These are phyloP conservation scores for Panthera leo DNA, from an alignment of 2,113 vertebrate genomes.

Conservation along the genomic window DNA sequence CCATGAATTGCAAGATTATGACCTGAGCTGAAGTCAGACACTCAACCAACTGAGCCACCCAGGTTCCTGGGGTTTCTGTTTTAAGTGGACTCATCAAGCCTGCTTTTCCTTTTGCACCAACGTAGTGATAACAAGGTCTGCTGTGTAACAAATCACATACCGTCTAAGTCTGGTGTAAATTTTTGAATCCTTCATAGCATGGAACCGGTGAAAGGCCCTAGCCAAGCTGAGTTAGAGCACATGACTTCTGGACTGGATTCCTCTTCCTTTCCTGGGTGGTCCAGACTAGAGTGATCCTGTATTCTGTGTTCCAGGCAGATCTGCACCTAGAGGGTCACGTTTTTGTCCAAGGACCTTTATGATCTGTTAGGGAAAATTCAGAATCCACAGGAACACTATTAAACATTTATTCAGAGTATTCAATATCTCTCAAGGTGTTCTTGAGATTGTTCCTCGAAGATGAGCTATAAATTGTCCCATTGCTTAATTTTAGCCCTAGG, in stretches of 20 bases:
- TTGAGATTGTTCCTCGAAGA: background rate
- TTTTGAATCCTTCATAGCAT: accelerated
- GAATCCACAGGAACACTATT: background rate
- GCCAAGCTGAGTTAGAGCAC: background rate
- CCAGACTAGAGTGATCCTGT: background rate
- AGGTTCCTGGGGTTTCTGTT: background rate
- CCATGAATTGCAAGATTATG: too few species aligned
- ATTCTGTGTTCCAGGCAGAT: background rate
- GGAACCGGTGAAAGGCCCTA: background rate
- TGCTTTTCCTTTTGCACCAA: background rate
- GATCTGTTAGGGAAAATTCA: background rate
- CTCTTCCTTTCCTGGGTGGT: background rate
- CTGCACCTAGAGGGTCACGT: background rate
- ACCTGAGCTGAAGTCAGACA: too few species aligned
- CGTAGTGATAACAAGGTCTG: background rate
- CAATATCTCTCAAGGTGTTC: background rate
- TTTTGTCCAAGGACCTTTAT: background rate
- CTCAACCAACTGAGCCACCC: too few species aligned
- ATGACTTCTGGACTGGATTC: background rate
- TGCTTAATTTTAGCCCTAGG: background rate
- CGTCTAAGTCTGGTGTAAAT: background rate
- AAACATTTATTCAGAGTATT: background rate
- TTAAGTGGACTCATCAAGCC: background rate
- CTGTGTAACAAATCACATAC: background rate
- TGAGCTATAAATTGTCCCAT: background rate